These are phyloP conservation scores for Lethenteron reissneri DNA, from an alignment of 2,113 vertebrate genomes.

Conservation along the genomic window DNA sequence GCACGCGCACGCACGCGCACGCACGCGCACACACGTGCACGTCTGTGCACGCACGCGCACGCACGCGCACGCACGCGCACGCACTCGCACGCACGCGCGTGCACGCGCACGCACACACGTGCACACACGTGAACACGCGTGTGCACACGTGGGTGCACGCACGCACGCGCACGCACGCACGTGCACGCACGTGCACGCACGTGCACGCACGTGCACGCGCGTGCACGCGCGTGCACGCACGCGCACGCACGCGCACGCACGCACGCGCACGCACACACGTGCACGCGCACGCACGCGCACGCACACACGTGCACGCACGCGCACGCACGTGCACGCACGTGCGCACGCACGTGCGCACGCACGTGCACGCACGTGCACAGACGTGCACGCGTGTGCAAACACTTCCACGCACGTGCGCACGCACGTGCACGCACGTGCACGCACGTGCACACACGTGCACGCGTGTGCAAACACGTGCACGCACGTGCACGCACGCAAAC, in stretches of 20 bases:
- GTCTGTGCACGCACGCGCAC: background rate
- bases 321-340: no score
- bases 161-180: conserved; percentile 1
- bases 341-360: background rate
- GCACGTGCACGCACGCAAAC: background rate
- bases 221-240: background rate
- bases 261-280: background rate
- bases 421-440: background rate
- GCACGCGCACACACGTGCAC: background rate
- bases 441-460: background rate
- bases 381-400: no score
- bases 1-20: background rate
- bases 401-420: no score
- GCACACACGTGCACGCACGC: no score
- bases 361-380: no score
- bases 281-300: no score
- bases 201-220: background rate
- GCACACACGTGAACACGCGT: background rate
- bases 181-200: background rate
- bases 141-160: background rate
- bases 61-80: background rate
- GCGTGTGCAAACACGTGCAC: background rate
- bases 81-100: background rate
- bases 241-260: conserved; percentile 3
- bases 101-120: background rate